Evolutionary conservation across 2,113 vertebrate species (phyloP).

Genomic region (Callionymus lyra): DNA sequence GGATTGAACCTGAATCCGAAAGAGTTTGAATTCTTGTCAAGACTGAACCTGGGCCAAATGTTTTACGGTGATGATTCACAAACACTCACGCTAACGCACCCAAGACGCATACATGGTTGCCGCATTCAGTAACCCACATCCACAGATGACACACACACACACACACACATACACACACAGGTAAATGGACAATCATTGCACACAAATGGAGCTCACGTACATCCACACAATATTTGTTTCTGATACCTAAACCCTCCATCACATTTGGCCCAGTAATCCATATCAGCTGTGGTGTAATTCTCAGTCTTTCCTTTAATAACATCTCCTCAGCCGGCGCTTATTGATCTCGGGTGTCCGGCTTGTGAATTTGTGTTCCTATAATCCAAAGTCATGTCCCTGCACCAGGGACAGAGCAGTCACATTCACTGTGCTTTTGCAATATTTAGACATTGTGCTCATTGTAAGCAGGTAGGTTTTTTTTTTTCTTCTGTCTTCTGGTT

Average conservation of each 20-base stretch:
- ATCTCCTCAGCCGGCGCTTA: slow-evolving; percentile 28
- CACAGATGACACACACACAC: slow-evolving; percentile 3
- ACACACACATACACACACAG: slow-evolving; percentile 13
- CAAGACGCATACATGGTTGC: no score
- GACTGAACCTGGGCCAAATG: no score
- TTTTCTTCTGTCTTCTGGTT: slow-evolving; percentile 13
- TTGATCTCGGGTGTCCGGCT: slow-evolving; percentile 49
- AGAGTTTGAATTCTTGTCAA: no score
- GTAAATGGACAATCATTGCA: slow-evolving; percentile 7
- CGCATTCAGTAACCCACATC: no score
- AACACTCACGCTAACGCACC: slow-evolving; percentile 5
- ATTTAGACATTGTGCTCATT: no score
- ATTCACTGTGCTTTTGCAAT: slow-evolving; percentile 31
- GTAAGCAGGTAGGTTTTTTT: slow-evolving; percentile 4
- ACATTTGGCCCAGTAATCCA: slow-evolving; percentile 37
- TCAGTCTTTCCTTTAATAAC: slow-evolving; percentile 42
- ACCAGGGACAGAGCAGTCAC: slow-evolving; percentile 51
- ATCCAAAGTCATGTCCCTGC: slow-evolving; percentile 36
- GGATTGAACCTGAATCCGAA: no score
- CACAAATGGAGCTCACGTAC: not conserved
- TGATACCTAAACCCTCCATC: slow-evolving; percentile 5
- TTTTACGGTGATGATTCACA: not conserved
- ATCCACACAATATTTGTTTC: not conserved
- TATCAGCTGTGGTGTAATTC: slow-evolving; percentile 50
- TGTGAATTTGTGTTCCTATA: slow-evolving; percentile 52